phyloP scores from a whole-genome alignment of 2,888 invertebrate genomes.

The Lissonota sp. region DNA sequence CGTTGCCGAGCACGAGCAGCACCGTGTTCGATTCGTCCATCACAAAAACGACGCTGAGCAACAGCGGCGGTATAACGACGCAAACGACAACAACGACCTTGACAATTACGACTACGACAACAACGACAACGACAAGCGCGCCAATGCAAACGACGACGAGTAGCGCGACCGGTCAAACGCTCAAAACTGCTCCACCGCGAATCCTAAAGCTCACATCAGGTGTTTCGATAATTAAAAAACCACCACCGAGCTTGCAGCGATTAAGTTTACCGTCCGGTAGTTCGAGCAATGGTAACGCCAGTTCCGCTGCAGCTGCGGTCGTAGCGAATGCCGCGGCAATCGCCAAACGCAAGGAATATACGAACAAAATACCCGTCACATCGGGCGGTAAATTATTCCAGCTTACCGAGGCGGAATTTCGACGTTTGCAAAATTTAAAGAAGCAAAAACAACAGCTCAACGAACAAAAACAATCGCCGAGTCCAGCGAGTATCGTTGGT shows the following conservation, averaged over 20 bases:
- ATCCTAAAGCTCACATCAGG: conserved; percentile 78
- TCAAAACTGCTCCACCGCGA: conserved; percentile 68
- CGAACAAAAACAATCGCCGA: conserved; percentile 67
- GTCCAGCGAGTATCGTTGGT: no score
- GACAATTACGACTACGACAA: conserved; percentile 12
- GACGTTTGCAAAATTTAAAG: conserved; percentile 86
- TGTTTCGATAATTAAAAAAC: conserved; percentile 82
- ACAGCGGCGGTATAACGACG: neutral
- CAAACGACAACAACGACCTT: neutral
- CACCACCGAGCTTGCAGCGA: conserved; percentile 80
- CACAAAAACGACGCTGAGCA: conserved; percentile 33
- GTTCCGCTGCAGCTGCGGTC: no score
- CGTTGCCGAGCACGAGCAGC: conserved; percentile 71
- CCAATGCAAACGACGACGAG: conserved; percentile 39
- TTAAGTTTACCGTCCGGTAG: conserved; percentile 74
- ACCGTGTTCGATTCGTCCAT: conserved; percentile 46
- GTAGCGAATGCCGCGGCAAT: conserved; percentile 5
- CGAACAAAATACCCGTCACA: conserved; percentile 85
- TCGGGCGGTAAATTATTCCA: conserved; percentile 92
- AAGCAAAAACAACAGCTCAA: conserved; percentile 84
- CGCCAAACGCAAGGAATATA: conserved; percentile 84
- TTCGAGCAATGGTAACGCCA: conserved; percentile 45
- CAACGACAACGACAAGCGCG: conserved; percentile 17
- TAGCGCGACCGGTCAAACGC: neutral
- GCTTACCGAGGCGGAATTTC: conserved; percentile 91